phyloP scores from a whole-genome alignment of 2,113 vertebrate genomes.

The Sphaerodactylus townsendi region DNA sequence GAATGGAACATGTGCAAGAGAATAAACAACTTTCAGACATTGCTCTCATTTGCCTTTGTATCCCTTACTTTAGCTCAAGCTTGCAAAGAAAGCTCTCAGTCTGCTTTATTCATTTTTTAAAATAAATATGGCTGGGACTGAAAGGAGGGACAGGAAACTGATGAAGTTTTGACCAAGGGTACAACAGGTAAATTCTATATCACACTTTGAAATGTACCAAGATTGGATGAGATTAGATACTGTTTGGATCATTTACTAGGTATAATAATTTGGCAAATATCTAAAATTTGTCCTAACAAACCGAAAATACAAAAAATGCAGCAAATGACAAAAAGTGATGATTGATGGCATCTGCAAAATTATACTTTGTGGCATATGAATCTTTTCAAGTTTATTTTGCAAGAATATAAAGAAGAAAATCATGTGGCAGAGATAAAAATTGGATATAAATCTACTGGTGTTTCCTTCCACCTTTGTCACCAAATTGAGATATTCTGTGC shows the following conservation, averaged over 20 bases:
- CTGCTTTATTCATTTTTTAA: conserved; percentile 12
- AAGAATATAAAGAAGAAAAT: conserved; percentile 12
- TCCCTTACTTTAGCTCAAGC: neutral
- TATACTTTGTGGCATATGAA: neutral
- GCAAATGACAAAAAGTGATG: neutral
- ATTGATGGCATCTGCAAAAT: neutral
- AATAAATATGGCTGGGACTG: conserved; percentile 19
- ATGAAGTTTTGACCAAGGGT: neutral
- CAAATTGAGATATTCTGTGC: neutral
- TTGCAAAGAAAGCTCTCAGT: neutral
- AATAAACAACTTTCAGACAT: conserved; percentile 11
- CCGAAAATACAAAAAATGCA: neutral
- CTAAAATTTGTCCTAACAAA: neutral
- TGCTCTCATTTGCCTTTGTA: neutral
- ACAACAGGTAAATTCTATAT: neutral
- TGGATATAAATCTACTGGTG: neutral
- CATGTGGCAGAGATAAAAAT: neutral
- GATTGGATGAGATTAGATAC: neutral
- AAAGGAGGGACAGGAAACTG: neutral
- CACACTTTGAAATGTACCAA: neutral
- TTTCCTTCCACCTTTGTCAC: neutral
- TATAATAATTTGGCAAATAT: neutral
- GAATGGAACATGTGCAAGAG: neutral
- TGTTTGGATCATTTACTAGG: neutral
- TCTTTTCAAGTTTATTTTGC: conserved; percentile 3